These are phyloP conservation scores for Sebastes itinus DNA, from an alignment of 2,797 vertebrate species.

Conservation along the genomic window DNA sequence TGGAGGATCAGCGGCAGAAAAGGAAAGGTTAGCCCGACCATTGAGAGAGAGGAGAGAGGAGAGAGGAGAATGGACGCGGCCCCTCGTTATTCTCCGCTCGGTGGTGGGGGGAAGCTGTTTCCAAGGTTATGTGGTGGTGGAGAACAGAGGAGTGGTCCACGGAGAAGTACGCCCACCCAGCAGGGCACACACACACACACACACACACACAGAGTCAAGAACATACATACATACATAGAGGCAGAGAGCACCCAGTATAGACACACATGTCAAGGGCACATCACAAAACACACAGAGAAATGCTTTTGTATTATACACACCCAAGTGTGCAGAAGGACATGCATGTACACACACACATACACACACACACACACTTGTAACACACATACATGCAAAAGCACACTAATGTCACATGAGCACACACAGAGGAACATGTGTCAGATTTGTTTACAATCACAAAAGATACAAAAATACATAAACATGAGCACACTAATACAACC, in stretches of 20 bases:
- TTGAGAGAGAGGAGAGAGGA: slow-evolving; percentile 11
- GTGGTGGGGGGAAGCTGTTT: slow-evolving; percentile 26
- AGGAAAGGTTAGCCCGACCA: slow-evolving; percentile 38
- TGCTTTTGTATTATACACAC: slow-evolving; percentile 19
- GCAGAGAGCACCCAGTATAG: background rate
- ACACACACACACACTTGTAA: background rate
- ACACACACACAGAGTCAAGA: background rate
- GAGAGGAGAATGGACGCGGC: slow-evolving; percentile 26
- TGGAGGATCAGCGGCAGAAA: slow-evolving; percentile 20
- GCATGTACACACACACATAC: background rate
- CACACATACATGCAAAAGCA: background rate
- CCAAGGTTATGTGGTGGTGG: slow-evolving; percentile 55
- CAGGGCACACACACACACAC: background rate
- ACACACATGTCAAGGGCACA: slow-evolving; percentile 10
- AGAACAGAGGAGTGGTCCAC: slow-evolving; percentile 29
- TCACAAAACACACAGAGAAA: background rate
- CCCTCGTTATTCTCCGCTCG: slow-evolving; percentile 30
- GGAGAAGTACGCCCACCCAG: slow-evolving; percentile 29
- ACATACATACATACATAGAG: background rate
- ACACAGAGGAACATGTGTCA: background rate
- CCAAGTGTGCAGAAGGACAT: slow-evolving; percentile 24
- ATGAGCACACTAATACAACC: background rate
- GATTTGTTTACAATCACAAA: slow-evolving; percentile 18
- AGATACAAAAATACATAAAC: slow-evolving; percentile 1
- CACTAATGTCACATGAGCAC: background rate